A percentile compares a stretch with the other conserved stretches of the same genome.
Conservation (phyloP, 1,140 invertebrate species). For the Caenorhabditis briggsae region DNA sequence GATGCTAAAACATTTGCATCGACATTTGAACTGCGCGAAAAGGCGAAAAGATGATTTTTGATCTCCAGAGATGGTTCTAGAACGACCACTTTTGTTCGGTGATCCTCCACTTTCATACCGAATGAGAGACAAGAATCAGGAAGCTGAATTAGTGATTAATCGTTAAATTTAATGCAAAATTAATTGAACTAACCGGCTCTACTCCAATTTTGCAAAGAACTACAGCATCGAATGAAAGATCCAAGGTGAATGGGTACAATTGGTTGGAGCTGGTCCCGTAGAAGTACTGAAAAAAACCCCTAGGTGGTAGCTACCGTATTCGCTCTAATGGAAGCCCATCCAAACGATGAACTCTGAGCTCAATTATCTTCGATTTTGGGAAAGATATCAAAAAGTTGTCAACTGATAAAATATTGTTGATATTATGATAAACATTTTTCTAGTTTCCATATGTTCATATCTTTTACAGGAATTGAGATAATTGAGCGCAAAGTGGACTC, state of each 20-base stretch:
- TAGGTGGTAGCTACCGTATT: too few species aligned
- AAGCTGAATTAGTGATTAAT: too few species aligned
- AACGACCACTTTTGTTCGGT: slow-evolving; percentile 61
- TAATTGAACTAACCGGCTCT: slow-evolving; percentile 82
- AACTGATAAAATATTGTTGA: too few species aligned
- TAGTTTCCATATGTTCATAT: too few species aligned
- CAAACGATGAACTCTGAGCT: too few species aligned
- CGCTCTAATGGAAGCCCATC: too few species aligned
- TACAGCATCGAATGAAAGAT: slow-evolving; percentile 88
- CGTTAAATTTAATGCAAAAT: too few species aligned
- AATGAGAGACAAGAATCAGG: slow-evolving; percentile 94
- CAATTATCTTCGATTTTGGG: too few species aligned
- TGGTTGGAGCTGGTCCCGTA: slow-evolving; percentile 83
- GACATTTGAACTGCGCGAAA: not conserved
- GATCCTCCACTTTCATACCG: slow-evolving; percentile 91
- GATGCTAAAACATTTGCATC: not conserved
- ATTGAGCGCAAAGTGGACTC: too few species aligned
- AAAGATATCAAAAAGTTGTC: too few species aligned
- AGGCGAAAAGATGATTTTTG: slow-evolving; percentile 45
- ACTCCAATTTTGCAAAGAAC: slow-evolving; percentile 95
- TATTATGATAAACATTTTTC: too few species aligned
- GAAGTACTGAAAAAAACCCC: slow-evolving; percentile 90
- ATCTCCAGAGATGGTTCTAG: slow-evolving; percentile 35
- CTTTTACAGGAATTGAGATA: too few species aligned
- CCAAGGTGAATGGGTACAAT: slow-evolving; percentile 84